Evolutionary conservation across 2,888 invertebrate species (phyloP), one percentile per base, ranked within the genome.

Genomic region (Sarcophaga rosellei): DNA sequence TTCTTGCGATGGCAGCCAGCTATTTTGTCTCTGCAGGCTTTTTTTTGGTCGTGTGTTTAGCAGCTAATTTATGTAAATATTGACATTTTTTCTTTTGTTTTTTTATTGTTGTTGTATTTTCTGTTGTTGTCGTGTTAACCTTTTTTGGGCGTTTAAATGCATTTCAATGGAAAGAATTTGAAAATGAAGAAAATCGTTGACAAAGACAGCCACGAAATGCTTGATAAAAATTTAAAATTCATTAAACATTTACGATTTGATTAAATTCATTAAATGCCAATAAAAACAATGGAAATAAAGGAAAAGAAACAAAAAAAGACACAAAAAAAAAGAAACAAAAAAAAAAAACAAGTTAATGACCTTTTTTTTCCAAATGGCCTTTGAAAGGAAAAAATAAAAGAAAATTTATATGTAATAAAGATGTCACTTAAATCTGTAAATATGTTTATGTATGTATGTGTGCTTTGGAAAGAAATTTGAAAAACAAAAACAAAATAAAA

Each of bases 21-120:
- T 47, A 11, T 47, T 47, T 47, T 47, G 47, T 2, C 65, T 53
- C 17, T 25, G 20, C 5, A 35, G 35, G 35, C 35, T 35, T 65
- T 45, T 35, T 65, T 45, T 47, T 65, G 20, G 11, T 59, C 5
- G 11, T 65, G 8, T 81, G 84, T 81, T 86, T 84, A 84, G 78
- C 84, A 86, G 81, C 86, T 86, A 86, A 86, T 86, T 86, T 86
- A 86, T 86, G 86, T 86, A 86, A 86, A 86, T 86, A 86, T 84
- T 86, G 86, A 86, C 86, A 84, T 86, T 86, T 83, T 81, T 74
- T 59, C 21, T 11, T 44, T 11, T 62, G 21, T 25, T 17, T 70
- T 21, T 17, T 57, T 17, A 45, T 20, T 57, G 17, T 72, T 79
- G 12, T 44, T 53, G 23, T 44, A 25, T 62, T 61, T 68, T 53